Conservation (phyloP, 2,113 vertebrate species). For the Struthidea cinerea region DNA sequence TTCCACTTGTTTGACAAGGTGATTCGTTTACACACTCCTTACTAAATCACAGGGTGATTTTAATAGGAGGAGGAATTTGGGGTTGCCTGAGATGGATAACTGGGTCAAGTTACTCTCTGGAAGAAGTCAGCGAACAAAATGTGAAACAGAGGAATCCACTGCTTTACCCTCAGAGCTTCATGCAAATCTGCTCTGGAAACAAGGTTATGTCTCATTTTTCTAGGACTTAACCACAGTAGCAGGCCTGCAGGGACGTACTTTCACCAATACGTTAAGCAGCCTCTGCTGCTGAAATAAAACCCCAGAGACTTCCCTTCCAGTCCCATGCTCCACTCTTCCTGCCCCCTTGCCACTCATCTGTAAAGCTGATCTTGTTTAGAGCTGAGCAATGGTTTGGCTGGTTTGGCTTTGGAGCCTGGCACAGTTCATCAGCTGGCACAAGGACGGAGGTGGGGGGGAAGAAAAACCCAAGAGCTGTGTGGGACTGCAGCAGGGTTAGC, state of each 20-base stretch:
- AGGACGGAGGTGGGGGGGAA: neutral
- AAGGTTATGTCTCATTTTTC: neutral
- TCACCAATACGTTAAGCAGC: neutral
- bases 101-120: slow-evolving; percentile 8
- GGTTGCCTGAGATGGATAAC: neutral
- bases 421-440: neutral
- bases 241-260: slow-evolving; percentile 19
- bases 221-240: neutral
- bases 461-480: neutral
- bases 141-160: neutral
- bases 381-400: neutral
- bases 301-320: neutral
- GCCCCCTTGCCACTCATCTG: neutral
- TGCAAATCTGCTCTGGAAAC: slow-evolving; percentile 34
- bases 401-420: neutral
- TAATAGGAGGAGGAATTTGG: slow-evolving; percentile 11
- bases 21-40: neutral
- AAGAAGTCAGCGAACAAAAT: neutral
- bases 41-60: neutral
- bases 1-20: slow-evolving; percentile 15
- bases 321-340: neutral
- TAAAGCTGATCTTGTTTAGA: neutral
- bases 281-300: neutral
- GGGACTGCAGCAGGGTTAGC: neutral
- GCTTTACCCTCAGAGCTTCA: neutral